Evolutionary conservation across 2,113 vertebrate genomes (phyloP).

Genomic region (Azemiops feae): DNA sequence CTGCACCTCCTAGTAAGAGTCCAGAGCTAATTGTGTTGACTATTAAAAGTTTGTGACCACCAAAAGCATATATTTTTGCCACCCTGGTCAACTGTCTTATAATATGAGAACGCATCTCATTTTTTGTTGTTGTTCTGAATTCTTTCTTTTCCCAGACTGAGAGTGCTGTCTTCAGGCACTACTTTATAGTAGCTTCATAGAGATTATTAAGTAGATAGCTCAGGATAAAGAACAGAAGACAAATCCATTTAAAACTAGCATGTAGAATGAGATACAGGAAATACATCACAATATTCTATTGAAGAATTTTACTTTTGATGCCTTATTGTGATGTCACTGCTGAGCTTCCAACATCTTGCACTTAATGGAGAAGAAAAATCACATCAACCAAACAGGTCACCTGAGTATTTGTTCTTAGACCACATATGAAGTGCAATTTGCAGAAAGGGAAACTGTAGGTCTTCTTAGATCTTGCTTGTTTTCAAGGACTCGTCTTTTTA

Average conservation of each 20-base stretch:
- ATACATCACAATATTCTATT: conserved; percentile 10
- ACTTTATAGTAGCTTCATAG: background rate
- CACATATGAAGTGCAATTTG: background rate
- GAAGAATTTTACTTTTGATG: conserved; percentile 14
- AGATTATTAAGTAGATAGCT: background rate
- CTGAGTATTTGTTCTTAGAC: background rate
- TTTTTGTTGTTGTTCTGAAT: background rate
- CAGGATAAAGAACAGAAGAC: background rate
- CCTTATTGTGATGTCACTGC: conserved; percentile 28
- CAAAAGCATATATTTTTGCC: conserved; percentile 68
- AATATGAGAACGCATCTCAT: conserved; percentile 59
- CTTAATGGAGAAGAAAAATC: background rate
- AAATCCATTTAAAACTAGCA: background rate
- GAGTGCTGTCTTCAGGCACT: background rate
- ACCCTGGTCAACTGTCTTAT: conserved; percentile 69
- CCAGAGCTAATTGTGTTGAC: conserved; percentile 75
- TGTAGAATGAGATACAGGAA: background rate
- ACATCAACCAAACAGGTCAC: background rate
- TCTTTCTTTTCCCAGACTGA: background rate
- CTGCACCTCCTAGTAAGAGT: conserved; percentile 67
- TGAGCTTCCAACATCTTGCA: background rate
- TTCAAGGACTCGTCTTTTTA: background rate
- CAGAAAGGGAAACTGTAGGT: background rate
- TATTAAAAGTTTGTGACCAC: conserved; percentile 68
- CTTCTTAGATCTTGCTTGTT: background rate